Evolutionary conservation across 2,888 invertebrate species (phyloP).

Genomic region (Trissolcus brochymenae): DNA sequence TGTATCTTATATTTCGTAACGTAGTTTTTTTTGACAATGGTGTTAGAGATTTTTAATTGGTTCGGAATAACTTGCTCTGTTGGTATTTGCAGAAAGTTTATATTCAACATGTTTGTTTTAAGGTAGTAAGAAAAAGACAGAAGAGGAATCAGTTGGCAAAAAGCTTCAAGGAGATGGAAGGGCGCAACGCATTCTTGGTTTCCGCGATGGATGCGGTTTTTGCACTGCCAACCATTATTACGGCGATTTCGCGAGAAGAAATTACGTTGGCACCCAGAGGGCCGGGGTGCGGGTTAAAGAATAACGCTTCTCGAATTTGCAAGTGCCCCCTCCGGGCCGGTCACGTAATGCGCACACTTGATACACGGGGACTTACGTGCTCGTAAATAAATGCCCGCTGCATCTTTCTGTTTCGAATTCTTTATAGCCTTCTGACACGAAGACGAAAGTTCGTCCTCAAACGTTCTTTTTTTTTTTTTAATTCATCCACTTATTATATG

Average conservation of each 20-base stretch:
- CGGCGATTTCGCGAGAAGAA: slow-evolving; percentile 65
- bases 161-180: slow-evolving; percentile 20
- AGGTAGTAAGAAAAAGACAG: slow-evolving; percentile 9
- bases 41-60: slow-evolving; percentile 3
- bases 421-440: slow-evolving; percentile 41
- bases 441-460: background rate
- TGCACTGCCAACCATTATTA: slow-evolving; percentile 65
- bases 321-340: slow-evolving; percentile 40
- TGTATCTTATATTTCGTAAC: too few species aligned
- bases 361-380: slow-evolving; percentile 43
- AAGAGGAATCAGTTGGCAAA: slow-evolving; percentile 18
- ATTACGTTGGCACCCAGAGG: slow-evolving; percentile 2
- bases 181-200: slow-evolving; percentile 62
- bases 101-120: slow-evolving; percentile 17
- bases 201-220: slow-evolving; percentile 67
- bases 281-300: slow-evolving; percentile 37
- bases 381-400: slow-evolving; percentile 32
- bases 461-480: too few species aligned
- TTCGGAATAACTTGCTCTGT: slow-evolving; percentile 18
- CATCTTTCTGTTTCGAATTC: slow-evolving; percentile 18
- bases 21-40: background rate
- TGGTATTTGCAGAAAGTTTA: slow-evolving; percentile 4
- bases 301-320: slow-evolving; percentile 46
- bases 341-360: slow-evolving; percentile 50
- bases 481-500: too few species aligned